Evolutionary conservation across 2,797 vertebrate species (phyloP).

Genomic region (Hapalemur alaotrensis): DNA sequence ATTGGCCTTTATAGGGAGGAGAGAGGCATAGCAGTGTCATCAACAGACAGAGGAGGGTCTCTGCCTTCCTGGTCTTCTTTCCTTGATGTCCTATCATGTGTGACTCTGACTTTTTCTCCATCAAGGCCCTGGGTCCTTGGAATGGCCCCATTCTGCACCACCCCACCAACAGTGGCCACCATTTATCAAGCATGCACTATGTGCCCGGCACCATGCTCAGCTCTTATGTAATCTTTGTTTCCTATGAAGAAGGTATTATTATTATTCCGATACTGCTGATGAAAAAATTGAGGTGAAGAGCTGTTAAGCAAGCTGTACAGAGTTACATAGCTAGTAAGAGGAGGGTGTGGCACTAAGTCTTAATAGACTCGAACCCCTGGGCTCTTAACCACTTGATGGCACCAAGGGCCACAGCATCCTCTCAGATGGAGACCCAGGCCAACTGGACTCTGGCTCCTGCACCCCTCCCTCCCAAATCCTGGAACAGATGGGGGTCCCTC

Average conservation of each 20-base stretch:
- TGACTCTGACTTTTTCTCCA: background rate
- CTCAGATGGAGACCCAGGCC: background rate
- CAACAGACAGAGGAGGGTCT: background rate
- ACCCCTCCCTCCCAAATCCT: background rate
- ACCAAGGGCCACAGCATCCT: background rate
- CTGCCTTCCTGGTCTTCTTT: background rate
- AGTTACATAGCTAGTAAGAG: background rate
- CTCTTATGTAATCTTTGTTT: background rate
- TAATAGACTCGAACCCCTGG: background rate
- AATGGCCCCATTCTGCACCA: background rate
- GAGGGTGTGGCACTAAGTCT: background rate
- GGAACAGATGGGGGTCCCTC: fast-evolving
- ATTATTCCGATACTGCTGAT: background rate
- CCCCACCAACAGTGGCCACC: fast-evolving
- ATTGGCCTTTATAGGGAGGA: background rate
- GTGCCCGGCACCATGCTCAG: background rate
- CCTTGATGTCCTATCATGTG: background rate
- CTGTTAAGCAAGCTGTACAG: background rate
- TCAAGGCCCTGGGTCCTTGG: background rate
- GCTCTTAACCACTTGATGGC: no score
- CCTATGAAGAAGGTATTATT: background rate
- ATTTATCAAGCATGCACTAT: background rate
- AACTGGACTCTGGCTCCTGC: background rate
- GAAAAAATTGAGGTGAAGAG: background rate
- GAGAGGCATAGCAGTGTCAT: background rate